Evolutionary conservation across 2,797 vertebrate genomes (phyloP).

Genomic region (Poecilia picta): DNA sequence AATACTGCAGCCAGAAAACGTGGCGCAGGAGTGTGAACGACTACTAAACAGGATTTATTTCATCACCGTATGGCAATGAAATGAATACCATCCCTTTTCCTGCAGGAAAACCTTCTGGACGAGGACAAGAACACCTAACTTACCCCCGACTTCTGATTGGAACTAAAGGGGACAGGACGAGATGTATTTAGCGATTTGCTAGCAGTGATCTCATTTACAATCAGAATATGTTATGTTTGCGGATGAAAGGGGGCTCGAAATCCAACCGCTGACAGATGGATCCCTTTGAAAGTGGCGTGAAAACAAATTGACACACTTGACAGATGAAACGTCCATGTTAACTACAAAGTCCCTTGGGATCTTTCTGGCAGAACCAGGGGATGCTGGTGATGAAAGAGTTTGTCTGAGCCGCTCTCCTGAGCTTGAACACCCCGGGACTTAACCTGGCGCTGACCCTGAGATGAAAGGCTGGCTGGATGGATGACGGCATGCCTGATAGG

Average conservation of each 20-base stretch:
- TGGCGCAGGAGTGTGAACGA: constrained; percentile 9
- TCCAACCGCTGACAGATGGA: neutral
- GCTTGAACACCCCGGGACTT: constrained; percentile 9
- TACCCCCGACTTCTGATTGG: constrained; percentile 5
- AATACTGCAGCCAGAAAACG: constrained; percentile 34
- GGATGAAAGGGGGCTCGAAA: neutral
- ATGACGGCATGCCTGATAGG: neutral
- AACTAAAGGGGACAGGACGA: constrained; percentile 14
- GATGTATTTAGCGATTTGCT: constrained; percentile 1
- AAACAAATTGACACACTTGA: constrained; percentile 22
- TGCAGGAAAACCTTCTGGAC: constrained; percentile 22
- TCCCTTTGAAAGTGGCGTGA: constrained; percentile 13
- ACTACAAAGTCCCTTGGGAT: constrained; percentile 17
- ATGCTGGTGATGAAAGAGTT: constrained; percentile 24
- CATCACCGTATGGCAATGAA: constrained; percentile 27
- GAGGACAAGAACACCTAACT: neutral
- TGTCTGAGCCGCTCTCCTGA: constrained; percentile 20
- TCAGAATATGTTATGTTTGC: constrained; percentile 7
- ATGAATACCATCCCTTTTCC: constrained; percentile 26
- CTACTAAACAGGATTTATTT: constrained; percentile 42
- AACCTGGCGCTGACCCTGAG: constrained; percentile 13
- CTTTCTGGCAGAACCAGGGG: constrained; percentile 7
- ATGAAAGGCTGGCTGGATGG: constrained; percentile 13
- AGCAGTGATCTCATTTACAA: neutral
- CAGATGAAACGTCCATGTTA: constrained; percentile 22